These are phyloP conservation scores for Hexactinellida sp. DNA, from an alignment of 37 sponge, comb jelly and placozoan species.

Conservation along the genomic window DNA sequence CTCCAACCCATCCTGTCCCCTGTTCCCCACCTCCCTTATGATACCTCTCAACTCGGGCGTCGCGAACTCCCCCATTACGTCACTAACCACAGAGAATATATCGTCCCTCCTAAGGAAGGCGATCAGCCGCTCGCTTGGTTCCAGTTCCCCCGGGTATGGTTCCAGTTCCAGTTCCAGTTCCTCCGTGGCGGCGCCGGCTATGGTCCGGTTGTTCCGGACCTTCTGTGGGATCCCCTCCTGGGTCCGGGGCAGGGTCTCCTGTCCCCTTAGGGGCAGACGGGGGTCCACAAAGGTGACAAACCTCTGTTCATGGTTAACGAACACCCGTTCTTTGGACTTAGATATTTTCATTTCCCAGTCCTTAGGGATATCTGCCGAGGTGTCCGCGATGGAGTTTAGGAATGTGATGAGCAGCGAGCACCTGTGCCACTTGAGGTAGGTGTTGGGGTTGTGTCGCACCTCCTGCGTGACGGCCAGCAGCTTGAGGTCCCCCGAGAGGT, in stretches of 20 bases:
- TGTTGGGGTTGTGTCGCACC: background rate
- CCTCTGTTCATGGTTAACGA: slow-evolving; percentile 51
- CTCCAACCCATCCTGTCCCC: slow-evolving; percentile 14
- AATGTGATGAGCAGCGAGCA: slow-evolving; percentile 25
- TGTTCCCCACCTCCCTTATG: background rate
- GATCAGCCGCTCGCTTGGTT: background rate
- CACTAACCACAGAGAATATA: background rate
- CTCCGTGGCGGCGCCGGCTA: background rate
- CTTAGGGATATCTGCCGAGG: slow-evolving; percentile 33
- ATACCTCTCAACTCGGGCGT: background rate
- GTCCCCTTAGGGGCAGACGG: slow-evolving; percentile 47
- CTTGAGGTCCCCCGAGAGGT: background rate
- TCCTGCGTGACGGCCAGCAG: background rate
- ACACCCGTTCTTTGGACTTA: background rate
- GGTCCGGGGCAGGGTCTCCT: slow-evolving; percentile 18
- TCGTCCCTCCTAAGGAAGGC: background rate
- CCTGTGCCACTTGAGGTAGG: slow-evolving; percentile 9
- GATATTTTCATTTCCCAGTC: slow-evolving; percentile 70
- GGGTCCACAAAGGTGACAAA: slow-evolving; percentile 77
- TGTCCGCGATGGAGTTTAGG: slow-evolving; percentile 51
- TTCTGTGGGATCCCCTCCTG: background rate
- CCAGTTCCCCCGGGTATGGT: background rate
- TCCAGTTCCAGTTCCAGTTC: background rate
- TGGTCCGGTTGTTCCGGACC: background rate
- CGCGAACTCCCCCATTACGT: background rate